These are phyloP conservation scores for Hypomecis atomaria DNA, from an alignment of 2,888 invertebrate species.

Conservation along the genomic window DNA sequence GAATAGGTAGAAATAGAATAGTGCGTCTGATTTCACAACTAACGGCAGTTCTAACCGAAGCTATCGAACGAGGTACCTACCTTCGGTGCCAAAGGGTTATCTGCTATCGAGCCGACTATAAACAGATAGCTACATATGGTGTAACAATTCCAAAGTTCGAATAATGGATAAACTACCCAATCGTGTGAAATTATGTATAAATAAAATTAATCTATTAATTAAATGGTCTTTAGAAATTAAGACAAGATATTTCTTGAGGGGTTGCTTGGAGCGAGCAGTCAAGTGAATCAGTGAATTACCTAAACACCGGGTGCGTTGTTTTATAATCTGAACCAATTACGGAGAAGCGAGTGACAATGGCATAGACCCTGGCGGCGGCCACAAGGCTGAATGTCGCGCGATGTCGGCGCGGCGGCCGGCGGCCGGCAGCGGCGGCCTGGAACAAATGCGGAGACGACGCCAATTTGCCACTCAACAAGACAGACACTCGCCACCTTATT, in stretches of 20 bases:
- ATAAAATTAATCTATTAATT: slow-evolving; percentile 21
- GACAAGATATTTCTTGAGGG: slow-evolving; percentile 17
- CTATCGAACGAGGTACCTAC: slow-evolving; percentile 67
- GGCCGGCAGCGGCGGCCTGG: slow-evolving; percentile 54
- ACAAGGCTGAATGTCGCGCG: slow-evolving; percentile 69
- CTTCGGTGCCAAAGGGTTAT: slow-evolving; percentile 74
- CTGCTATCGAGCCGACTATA: slow-evolving; percentile 70
- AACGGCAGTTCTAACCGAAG: slow-evolving; percentile 76
- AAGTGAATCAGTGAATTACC: slow-evolving; percentile 41
- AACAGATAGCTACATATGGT: slow-evolving; percentile 50
- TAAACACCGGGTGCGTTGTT: slow-evolving; percentile 40
- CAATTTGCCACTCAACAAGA: slow-evolving; percentile 76
- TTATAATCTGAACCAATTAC: slow-evolving; percentile 50
- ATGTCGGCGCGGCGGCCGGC: slow-evolving; percentile 50
- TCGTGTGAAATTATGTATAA: slow-evolving; percentile 36
- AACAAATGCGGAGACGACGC: slow-evolving; percentile 73
- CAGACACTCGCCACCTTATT: slow-evolving; percentile 69
- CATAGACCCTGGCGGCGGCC: slow-evolving; percentile 65
- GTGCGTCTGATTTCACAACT: slow-evolving; percentile 74
- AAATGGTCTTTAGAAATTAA: slow-evolving; percentile 19
- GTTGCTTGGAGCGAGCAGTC: slow-evolving; percentile 29
- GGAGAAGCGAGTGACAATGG: slow-evolving; percentile 62
- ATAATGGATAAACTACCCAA: slow-evolving; percentile 32
- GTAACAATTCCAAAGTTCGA: slow-evolving; percentile 47
- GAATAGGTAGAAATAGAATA: slow-evolving; percentile 52